These are phyloP conservation scores for Astur gentilis DNA, from an alignment of 2,113 vertebrate species.

Conservation along the genomic window DNA sequence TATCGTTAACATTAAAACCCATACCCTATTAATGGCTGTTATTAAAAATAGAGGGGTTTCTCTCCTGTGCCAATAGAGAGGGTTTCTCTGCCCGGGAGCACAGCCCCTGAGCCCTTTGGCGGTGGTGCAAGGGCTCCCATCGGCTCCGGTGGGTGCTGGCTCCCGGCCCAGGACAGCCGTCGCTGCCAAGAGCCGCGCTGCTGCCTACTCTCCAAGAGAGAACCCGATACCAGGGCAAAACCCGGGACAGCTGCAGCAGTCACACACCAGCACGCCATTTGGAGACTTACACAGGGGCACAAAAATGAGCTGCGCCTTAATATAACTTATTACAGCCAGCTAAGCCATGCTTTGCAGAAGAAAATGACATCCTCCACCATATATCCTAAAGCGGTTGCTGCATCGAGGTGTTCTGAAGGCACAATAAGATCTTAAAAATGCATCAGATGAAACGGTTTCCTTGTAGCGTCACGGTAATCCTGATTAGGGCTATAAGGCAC, in stretches of 20 bases:
- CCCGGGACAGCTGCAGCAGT: slow-evolving; percentile 3
- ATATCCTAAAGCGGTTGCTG: neutral
- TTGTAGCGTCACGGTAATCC: neutral
- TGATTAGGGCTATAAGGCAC: neutral
- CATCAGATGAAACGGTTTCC: neutral
- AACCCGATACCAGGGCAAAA: neutral
- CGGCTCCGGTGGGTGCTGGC: neutral
- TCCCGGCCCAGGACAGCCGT: neutral
- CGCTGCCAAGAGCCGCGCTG: neutral
- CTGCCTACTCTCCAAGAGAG: neutral
- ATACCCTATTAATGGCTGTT: neutral
- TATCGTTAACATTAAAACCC: neutral
- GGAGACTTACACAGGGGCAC: neutral
- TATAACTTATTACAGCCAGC: neutral
- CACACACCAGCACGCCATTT: neutral
- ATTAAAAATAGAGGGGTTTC: neutral
- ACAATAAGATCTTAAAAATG: neutral
- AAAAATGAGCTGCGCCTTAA: neutral
- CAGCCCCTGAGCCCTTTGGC: neutral
- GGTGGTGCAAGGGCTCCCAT: accelerated
- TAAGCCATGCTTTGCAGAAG: neutral
- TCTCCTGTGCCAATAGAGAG: neutral
- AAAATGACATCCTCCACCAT: neutral
- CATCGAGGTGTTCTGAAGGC: neutral
- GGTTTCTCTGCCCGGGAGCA: neutral